Conservation (phyloP, 92 coral and sea anemone genomes). For the Epizoanthus ramosus region DNA sequence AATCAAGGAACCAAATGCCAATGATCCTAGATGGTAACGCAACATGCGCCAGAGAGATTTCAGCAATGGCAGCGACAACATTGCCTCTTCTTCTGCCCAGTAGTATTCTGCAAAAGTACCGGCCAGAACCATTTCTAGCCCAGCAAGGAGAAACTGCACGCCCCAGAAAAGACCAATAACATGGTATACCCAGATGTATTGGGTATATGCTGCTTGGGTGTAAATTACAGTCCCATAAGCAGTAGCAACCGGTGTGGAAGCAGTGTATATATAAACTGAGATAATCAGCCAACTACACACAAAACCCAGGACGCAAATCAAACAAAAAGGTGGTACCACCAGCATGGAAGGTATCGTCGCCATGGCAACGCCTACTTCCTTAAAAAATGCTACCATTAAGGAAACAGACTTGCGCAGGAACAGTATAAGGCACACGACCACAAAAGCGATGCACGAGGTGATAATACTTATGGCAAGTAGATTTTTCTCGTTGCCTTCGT, state of each 20-base stretch:
- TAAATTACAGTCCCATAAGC: constrained; percentile 34
- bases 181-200: constrained; percentile 42
- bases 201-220: constrained; percentile 35
- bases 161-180: constrained; percentile 53
- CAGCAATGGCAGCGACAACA: constrained; percentile 45
- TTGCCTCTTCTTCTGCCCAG: constrained; percentile 39
- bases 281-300: constrained; percentile 41
- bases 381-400: constrained; percentile 43
- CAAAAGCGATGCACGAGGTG: constrained; percentile 21
- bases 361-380: constrained; percentile 52
- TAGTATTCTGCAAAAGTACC: constrained; percentile 49
- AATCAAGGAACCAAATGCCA: constrained; percentile 44
- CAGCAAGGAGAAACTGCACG: constrained; percentile 49
- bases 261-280: constrained; percentile 42
- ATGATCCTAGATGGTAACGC: constrained; percentile 50
- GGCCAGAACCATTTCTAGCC: constrained; percentile 46
- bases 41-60: constrained; percentile 50
- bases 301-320: constrained; percentile 39
- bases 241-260: constrained; percentile 38
- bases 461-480: constrained; percentile 35
- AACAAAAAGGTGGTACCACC: constrained; percentile 42
- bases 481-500: constrained; percentile 39
- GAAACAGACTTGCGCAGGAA: constrained; percentile 49
- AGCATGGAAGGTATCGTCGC: constrained; percentile 50
- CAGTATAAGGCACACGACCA: constrained; percentile 27